These are phyloP conservation scores for Centropus bengalensis DNA, from an alignment of 2,113 vertebrate genomes.

Conservation along the genomic window DNA sequence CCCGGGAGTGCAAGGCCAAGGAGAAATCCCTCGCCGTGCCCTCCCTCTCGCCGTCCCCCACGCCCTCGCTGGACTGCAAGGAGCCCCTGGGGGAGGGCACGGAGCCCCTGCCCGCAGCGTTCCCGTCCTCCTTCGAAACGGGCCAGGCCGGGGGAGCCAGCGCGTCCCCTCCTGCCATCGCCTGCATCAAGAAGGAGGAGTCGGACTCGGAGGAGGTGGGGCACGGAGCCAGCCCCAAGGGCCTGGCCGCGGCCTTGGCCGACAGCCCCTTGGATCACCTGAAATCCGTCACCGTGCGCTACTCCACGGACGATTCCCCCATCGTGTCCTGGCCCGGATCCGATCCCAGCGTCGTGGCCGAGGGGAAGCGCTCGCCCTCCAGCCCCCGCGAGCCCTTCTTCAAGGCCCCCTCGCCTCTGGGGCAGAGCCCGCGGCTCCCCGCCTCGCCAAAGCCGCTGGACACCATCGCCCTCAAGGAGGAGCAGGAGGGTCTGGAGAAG, in stretches of 20 bases:
- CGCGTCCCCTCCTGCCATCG: rapidly evolving
- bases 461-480: conserved; percentile 55
- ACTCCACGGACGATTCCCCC: background rate
- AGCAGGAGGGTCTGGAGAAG: conserved; percentile 51
- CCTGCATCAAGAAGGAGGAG: conserved; percentile 61
- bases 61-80: background rate
- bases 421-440: background rate
- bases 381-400: conserved; percentile 10
- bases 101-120: rapidly evolving
- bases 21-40: conserved; percentile 60
- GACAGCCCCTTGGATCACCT: conserved; percentile 23
- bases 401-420: background rate
- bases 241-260: background rate
- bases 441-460: conserved; percentile 23
- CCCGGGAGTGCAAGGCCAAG: conserved; percentile 38
- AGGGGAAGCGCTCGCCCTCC: background rate
- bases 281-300: background rate
- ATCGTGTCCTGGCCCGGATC: background rate
- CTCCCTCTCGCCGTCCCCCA: conserved; percentile 22
- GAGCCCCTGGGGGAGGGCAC: background rate
- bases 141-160: rapidly evolving
- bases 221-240: background rate
- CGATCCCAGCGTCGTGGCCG: background rate
- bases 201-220: background rate
- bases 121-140: background rate